Conservation (phyloP, 2,888 invertebrate genomes). For the Patella ulyssiponensis region DNA sequence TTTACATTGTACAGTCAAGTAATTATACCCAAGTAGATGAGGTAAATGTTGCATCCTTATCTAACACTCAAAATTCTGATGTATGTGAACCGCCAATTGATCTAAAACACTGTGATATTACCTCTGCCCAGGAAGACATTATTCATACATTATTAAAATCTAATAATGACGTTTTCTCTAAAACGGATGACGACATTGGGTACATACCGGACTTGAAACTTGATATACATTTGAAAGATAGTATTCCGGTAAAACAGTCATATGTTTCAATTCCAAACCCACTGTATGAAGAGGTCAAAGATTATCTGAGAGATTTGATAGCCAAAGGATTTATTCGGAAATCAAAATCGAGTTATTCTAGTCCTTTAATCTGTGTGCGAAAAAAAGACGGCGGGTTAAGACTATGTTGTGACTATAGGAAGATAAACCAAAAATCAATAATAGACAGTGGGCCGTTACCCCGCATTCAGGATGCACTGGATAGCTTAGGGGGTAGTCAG, state of each 20-base stretch:
- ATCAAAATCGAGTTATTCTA: background rate
- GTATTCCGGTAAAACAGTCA: background rate
- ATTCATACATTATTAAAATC: background rate
- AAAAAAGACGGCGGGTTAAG: conserved; percentile 3
- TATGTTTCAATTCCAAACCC: conserved; percentile 20
- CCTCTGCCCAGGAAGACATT: background rate
- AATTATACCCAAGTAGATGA: background rate
- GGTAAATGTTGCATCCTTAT: no score
- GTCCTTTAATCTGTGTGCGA: conserved; percentile 11
- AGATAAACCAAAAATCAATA: conserved; percentile 12
- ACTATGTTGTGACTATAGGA: conserved; percentile 18
- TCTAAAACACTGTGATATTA: background rate
- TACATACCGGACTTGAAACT: background rate
- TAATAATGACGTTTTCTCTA: background rate
- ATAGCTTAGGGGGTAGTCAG: conserved; percentile 9
- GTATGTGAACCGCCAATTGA: background rate
- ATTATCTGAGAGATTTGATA: conserved; percentile 7
- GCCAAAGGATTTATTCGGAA: background rate
- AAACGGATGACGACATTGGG: conserved; percentile 17
- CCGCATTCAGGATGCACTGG: background rate
- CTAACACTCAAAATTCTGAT: no score
- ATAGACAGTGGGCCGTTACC: background rate
- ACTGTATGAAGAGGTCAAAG: conserved; percentile 19
- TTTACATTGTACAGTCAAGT: background rate
- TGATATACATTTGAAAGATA: conserved; percentile 4